Evolutionary conservation across 1,140 invertebrate species (phyloP).

Genomic region (Pogonomyrmex barbatus): DNA sequence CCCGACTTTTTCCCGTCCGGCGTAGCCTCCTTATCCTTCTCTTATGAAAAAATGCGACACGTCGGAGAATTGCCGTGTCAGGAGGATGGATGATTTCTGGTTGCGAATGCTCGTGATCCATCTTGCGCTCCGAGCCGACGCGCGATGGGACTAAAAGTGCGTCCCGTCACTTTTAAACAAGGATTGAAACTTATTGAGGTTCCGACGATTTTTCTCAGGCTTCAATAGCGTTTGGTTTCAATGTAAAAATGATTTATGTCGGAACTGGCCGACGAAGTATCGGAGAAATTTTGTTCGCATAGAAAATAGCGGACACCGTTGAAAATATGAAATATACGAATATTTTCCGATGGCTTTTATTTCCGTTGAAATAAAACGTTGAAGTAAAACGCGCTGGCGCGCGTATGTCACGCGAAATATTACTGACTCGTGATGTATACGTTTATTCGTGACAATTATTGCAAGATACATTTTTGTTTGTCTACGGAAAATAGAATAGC

Average conservation of each 20-base stretch:
- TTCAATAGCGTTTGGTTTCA: not conserved
- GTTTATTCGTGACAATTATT: conserved; percentile 14
- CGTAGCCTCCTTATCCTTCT: conserved; percentile 2
- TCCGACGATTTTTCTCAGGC: not conserved
- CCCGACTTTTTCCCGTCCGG: conserved; percentile 11
- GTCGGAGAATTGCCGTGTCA: conserved; percentile 38
- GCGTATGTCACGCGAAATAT: not conserved
- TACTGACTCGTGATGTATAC: no score
- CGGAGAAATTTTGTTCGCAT: not conserved
- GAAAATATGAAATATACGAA: not conserved
- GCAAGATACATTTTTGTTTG: not conserved
- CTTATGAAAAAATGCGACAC: conserved; percentile 52
- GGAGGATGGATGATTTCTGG: conserved; percentile 45
- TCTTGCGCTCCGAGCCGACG: not conserved
- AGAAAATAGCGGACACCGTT: not conserved
- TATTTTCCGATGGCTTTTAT: not conserved
- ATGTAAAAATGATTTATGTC: conserved; percentile 7
- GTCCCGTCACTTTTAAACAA: conserved; percentile 37
- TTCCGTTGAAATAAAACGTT: not conserved
- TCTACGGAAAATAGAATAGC: conserved; percentile 18
- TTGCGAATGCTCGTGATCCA: conserved; percentile 30
- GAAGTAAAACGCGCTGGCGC: not conserved
- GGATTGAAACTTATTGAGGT: conserved; percentile 23
- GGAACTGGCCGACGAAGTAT: not conserved
- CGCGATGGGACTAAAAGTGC: not conserved